A percentile compares a stretch with the other conserved stretches of the same genome.
Conservation (phyloP, 2,113 vertebrate genomes). For the Oophaga pumilio region DNA sequence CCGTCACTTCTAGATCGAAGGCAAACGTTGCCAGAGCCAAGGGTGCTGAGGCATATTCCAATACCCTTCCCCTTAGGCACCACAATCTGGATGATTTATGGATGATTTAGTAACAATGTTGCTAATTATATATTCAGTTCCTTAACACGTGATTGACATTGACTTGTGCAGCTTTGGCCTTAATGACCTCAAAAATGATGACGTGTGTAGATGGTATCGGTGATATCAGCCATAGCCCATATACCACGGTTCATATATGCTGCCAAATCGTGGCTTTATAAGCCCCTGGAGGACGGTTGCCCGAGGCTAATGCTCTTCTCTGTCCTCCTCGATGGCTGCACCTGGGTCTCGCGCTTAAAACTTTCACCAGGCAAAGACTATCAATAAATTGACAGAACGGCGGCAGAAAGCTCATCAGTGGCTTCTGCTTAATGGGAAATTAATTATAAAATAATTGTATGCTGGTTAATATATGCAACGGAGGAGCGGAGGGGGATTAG, state of each 20-base stretch:
- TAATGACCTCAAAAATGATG: not conserved
- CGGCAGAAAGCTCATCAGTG: slow-evolving; percentile 18
- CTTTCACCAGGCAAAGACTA: not conserved
- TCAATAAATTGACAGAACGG: slow-evolving; percentile 5
- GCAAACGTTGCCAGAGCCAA: not conserved
- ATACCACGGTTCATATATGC: not conserved
- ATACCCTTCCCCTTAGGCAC: no score
- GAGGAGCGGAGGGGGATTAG: not conserved
- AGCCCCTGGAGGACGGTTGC: not conserved
- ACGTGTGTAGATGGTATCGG: not conserved
- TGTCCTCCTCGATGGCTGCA: not conserved
- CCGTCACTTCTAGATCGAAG: not conserved
- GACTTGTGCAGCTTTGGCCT: not conserved
- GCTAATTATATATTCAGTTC: no score
- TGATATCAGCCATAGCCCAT: not conserved
- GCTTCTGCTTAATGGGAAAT: slow-evolving; percentile 2
- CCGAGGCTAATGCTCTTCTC: slow-evolving; percentile 16
- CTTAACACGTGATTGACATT: not conserved
- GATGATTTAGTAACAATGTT: no score
- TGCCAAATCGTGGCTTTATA: not conserved
- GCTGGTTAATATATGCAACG: not conserved
- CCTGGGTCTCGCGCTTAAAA: not conserved
- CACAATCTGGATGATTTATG: no score
- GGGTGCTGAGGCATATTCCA: no score
- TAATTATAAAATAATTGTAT: slow-evolving; percentile 19